These are phyloP conservation scores for Colostygia pectinataria DNA, from an alignment of 2,888 invertebrate species.

Conservation along the genomic window DNA sequence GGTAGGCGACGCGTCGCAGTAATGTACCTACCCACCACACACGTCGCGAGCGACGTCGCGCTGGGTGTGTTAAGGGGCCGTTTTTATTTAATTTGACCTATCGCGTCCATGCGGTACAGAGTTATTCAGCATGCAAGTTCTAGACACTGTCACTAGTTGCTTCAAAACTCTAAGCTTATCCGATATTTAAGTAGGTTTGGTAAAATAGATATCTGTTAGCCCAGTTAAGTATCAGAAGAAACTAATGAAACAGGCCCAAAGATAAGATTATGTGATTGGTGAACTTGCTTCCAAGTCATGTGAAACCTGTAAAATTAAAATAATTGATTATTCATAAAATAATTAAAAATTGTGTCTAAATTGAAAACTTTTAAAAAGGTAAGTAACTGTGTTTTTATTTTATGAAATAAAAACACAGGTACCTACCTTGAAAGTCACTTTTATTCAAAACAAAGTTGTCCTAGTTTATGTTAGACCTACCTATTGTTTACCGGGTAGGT, in stretches of 20 bases:
- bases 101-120: constrained; percentile 21
- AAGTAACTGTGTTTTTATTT: no score
- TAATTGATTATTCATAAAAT: constrained; percentile 13
- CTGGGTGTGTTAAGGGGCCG: background rate
- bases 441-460: no score
- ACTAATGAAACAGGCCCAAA: constrained; percentile 21
- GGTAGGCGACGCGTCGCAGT: no score
- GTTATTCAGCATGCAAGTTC: constrained; percentile 22
- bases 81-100: constrained; percentile 1
- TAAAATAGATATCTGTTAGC: background rate
- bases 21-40: no score
- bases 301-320: constrained; percentile 27
- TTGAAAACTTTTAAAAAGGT: no score
- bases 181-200: no score
- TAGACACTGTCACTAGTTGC: constrained; percentile 4
- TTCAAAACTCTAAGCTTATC: background rate
- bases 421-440: background rate
- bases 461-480: no score
- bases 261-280: constrained; percentile 35
- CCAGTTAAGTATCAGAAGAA: background rate
- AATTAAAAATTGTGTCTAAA: no score
- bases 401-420: background rate
- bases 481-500: no score
- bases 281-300: constrained; percentile 16
- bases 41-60: constrained; percentile 1